Conservation (phyloP, 2,113 vertebrate species). For the Chrysemys picta region DNA sequence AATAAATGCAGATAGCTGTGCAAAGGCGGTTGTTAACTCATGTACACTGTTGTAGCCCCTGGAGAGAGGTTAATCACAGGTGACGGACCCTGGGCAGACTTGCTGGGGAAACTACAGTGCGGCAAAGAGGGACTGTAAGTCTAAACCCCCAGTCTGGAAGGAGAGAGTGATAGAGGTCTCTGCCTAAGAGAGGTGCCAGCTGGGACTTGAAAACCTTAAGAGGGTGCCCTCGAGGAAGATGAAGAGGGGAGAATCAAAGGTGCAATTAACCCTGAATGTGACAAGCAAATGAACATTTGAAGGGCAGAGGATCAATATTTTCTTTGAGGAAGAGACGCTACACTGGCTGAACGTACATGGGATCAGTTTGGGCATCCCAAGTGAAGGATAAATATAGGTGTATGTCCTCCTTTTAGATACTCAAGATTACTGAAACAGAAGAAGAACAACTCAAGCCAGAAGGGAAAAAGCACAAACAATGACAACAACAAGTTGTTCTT, state of each 20-base stretch:
- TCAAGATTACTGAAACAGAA: neutral
- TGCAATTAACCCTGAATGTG: neutral
- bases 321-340: neutral
- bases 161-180: neutral
- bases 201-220: neutral
- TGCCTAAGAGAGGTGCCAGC: no score
- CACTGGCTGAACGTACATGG: neutral
- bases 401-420: neutral
- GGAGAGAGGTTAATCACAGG: neutral
- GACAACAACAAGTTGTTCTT: neutral
- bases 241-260: neutral
- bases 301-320: neutral
- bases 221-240: neutral
- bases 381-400: neutral
- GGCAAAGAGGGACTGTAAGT: neutral
- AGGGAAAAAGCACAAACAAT: neutral
- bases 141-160: neutral
- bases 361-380: neutral
- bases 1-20: neutral
- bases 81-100: neutral
- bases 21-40: neutral
- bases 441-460: neutral
- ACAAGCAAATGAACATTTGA: neutral
- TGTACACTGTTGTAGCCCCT: neutral
- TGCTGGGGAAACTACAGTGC: neutral